Evolutionary conservation across 2,797 vertebrate genomes (phyloP), one percentile per base, ranked within the genome.

Genomic region (Myotis daubentonii): DNA sequence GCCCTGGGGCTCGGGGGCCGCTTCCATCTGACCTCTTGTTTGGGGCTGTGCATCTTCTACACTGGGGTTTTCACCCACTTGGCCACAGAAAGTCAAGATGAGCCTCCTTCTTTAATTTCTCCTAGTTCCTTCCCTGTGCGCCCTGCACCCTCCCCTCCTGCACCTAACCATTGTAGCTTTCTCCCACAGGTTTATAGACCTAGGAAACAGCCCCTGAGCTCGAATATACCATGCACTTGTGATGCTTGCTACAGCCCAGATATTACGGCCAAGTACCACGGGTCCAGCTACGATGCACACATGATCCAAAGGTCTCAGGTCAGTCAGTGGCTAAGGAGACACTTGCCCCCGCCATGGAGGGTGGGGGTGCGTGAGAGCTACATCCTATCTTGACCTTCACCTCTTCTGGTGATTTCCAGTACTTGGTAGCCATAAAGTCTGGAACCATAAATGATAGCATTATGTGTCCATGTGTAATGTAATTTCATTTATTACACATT

Each of bases 221-320:
- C 87, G 96, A 97, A 96, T 51, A 96, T 97, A 72, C 89, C 97
- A 94, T 94, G 96, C 93, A 84, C 89, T 97, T 76, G 75, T 97
- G 98, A 97, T 98, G 97, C 95, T 98, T 97, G 98, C 95, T 97
- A 98, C 97, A 97, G 97, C 94, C 96, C 96, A 97, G 97, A 96
- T 94, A 96, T 97, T 97, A 96, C 95, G 93, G 95, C 97, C 97
- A 97, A 95, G 95, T 98, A 97, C 98, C 92, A 82, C 10, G 96
- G 81, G 97, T 98, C 97, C 97, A 98, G 95, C 96, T 96, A 92
- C 57, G 91, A 97, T 97, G 96, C 85, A 91, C 44, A 97, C 89
- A 89, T 96, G 95, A 96, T 89, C 93, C 95, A 74, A 94, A 97
- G 86, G 96, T 97, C 95, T 98, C 97, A 97, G 96, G 95, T 97